A percentile compares a stretch with the other conserved stretches of the same genome.
These are phyloP conservation scores for Lethrus apterus DNA, from an alignment of 1,140 invertebrate genomes.

Conservation along the genomic window DNA sequence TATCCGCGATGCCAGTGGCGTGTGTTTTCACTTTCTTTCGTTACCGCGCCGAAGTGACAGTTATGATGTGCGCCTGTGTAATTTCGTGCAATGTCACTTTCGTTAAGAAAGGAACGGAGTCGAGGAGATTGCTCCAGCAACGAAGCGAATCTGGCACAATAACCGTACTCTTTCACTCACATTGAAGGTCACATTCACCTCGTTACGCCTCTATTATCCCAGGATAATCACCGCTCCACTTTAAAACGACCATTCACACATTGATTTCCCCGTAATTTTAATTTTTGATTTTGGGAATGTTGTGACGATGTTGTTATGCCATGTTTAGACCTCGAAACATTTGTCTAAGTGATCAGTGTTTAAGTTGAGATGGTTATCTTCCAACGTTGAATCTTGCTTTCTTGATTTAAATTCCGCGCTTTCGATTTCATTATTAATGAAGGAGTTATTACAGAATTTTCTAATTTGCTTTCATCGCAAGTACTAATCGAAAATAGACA, in stretches of 20 bases:
- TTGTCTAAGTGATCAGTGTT: too few species aligned
- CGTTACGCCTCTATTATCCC: conserved; percentile 7
- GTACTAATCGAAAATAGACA: too few species aligned
- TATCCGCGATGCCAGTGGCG: too few species aligned
- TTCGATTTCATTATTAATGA: too few species aligned
- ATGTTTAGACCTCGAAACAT: too few species aligned
- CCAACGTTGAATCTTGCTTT: too few species aligned
- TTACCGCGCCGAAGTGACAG: conserved; percentile 1
- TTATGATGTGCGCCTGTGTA: conserved; percentile 2
- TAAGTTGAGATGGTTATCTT: too few species aligned
- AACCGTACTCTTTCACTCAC: conserved; percentile 15
- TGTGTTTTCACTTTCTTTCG: too few species aligned
- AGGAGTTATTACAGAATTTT: too few species aligned
- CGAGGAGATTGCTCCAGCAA: conserved; percentile 1
- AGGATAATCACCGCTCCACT: conserved; percentile 9
- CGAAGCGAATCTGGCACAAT: conserved; percentile 11
- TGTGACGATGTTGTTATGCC: too few species aligned
- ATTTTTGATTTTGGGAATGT: conserved; percentile 8
- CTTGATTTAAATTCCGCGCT: too few species aligned
- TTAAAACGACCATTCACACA: conserved; percentile 4
- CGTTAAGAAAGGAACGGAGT: conserved; percentile 15
- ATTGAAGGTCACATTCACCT: conserved; percentile 19
- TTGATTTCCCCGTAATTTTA: conserved; percentile 6
- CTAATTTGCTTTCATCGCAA: too few species aligned
- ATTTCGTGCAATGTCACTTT: conserved; percentile 15